These are phyloP conservation scores for Erpobdella octoculata DNA, from an alignment of 2,888 invertebrate genomes.

Conservation along the genomic window DNA sequence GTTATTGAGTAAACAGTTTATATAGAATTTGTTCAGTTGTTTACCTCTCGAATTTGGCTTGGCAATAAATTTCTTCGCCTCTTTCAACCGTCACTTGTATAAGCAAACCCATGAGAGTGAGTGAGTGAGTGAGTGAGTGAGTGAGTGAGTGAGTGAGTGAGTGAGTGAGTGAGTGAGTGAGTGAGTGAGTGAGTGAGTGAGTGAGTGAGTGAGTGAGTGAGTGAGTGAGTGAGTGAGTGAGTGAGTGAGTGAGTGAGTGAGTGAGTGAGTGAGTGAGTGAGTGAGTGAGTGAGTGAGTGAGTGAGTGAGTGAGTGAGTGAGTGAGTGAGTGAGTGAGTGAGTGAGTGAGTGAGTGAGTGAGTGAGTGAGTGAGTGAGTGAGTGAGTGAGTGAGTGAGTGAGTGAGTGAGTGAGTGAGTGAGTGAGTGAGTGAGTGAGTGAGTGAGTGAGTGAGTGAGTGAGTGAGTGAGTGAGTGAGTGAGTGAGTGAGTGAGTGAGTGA, in stretches of 20 bases:
- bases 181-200: conserved; percentile 10
- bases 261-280: conserved; percentile 8
- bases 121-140: conserved; percentile 8
- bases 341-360: conserved; percentile 10
- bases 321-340: background rate
- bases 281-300: conserved; percentile 8
- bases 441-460: conserved; percentile 8
- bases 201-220: conserved; percentile 17
- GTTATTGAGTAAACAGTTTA: conserved; percentile 10
- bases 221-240: background rate
- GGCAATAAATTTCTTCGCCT: conserved; percentile 4
- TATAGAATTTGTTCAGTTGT: background rate
- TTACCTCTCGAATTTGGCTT: background rate
- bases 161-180: background rate
- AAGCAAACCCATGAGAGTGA: background rate
- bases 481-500: background rate
- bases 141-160: conserved; percentile 20
- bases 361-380: conserved; percentile 17
- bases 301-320: conserved; percentile 15
- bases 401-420: conserved; percentile 11
- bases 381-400: background rate
- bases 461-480: conserved; percentile 15
- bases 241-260: conserved; percentile 11
- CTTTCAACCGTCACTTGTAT: background rate
- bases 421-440: conserved; percentile 8